Evolutionary conservation across 2,888 invertebrate species (phyloP), one percentile per base, ranked within the genome.

Genomic region (Agelastica alni): DNA sequence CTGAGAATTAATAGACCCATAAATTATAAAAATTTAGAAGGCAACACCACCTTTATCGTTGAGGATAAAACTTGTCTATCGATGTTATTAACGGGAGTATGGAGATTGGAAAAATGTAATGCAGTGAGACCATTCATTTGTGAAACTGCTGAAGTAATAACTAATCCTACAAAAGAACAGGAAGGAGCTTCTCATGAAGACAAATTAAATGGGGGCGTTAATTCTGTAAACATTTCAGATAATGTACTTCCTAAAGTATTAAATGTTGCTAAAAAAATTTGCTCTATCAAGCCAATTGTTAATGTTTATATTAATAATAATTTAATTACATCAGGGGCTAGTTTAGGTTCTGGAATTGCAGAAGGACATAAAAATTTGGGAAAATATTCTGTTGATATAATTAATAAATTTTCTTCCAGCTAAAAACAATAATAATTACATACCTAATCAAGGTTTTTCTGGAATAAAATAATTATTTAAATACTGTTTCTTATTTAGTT

Each of bases 251-350:
- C 34, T 7, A 1, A 9, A n/a, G 18, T 16, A 13, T 20, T n/a
- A 20, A 32, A 20, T 6, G 3, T n/a, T n/a, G n/a, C 4, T 17
- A 26, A 34, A 22, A 45, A 22, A 34, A 10, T 10, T 1, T 51
- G 51, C 28, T 13, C 36, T 0, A 36, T 43, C 4, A 18, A 51
- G 6, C 49, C 49, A 0, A 14, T 51, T 9, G 34, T 36, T 7
- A 43, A 51, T 36, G 36, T 51, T 18, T 36, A 51, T 17, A 28
- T 51, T 6, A 34, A 51, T 9, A 36, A 51, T 18, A 43, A 43
- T 36, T 9, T 51, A 7, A 28, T 51, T 2, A 10, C 34, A 12
- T 20, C 31, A 12, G 42, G 12, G 3, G 43, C 5, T 4, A 31
- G 13, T 2, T 9, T 14, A 18, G 14, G 22, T 4, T 6, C 28